These are phyloP conservation scores for Corvus cornix DNA, from an alignment of 2,113 vertebrate species.

Conservation along the genomic window DNA sequence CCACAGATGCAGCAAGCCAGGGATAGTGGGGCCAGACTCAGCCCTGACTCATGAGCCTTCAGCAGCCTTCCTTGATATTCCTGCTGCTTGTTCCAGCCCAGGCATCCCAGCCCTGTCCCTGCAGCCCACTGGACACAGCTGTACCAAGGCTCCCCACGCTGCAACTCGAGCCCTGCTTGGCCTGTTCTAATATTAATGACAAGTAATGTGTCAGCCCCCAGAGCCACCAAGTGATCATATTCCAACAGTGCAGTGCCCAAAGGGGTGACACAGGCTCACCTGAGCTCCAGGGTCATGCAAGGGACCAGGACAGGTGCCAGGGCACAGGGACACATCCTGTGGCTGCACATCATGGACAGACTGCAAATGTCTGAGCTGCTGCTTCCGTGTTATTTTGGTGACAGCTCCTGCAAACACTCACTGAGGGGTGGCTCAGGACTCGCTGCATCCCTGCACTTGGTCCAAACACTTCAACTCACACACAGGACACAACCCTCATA, in stretches of 20 bases:
- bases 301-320: neutral
- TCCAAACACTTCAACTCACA: neutral
- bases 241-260: neutral
- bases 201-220: neutral
- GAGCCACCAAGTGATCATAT: fast-evolving
- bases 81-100: neutral
- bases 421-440: neutral
- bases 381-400: fast-evolving
- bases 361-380: neutral
- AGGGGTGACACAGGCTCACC: neutral
- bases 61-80: neutral
- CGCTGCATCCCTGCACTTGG: fast-evolving
- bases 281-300: neutral
- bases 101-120: neutral
- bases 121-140: neutral
- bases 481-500: neutral
- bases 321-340: neutral
- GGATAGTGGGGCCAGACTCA: neutral
- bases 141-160: neutral
- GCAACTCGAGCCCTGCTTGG: neutral
- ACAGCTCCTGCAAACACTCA: fast-evolving
- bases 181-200: conserved; percentile 2
- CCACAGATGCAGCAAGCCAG: neutral
- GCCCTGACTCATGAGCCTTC: neutral
- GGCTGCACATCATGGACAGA: neutral